A percentile compares a stretch with the other conserved stretches of the same genome.
phyloP scores from a whole-genome alignment of 1,140 invertebrate species.

The Daktulosphaira vitifoliae region DNA sequence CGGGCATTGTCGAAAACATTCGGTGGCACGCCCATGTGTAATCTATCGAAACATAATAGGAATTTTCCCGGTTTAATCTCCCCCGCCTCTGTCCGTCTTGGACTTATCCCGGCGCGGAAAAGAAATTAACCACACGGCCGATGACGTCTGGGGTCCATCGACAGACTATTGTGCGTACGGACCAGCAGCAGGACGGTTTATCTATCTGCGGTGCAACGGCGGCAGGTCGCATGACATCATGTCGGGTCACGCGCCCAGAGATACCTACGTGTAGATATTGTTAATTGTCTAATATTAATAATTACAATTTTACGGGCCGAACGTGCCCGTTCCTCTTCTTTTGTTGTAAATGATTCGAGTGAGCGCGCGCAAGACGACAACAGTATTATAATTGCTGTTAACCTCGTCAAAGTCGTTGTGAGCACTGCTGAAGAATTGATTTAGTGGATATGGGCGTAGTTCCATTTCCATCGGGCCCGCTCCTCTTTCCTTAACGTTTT shows the following conservation, averaged over 20 bases:
- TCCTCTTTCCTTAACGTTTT: background rate
- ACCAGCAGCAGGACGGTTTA: too few relatives aligned
- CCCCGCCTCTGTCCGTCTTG: background rate
- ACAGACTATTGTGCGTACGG: too few relatives aligned
- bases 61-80: background rate
- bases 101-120: too few relatives aligned
- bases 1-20: background rate
- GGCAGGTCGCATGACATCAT: too few relatives aligned
- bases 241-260: background rate
- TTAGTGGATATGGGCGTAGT: conserved; percentile 32
- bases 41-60: background rate
- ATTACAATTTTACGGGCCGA: conserved; percentile 8
- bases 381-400: background rate
- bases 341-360: background rate
- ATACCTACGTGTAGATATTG: conserved; percentile 1
- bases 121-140: too few relatives aligned
- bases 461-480: conserved; percentile 13
- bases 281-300: conserved; percentile 33
- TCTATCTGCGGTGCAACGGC: too few relatives aligned
- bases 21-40: conserved; percentile 4
- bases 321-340: background rate
- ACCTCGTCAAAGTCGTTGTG: background rate
- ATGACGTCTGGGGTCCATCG: too few relatives aligned
- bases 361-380: background rate
- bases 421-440: conserved; percentile 6